phyloP scores from a whole-genome alignment of 2,113 vertebrate genomes.

The Collichthys lucidus region DNA sequence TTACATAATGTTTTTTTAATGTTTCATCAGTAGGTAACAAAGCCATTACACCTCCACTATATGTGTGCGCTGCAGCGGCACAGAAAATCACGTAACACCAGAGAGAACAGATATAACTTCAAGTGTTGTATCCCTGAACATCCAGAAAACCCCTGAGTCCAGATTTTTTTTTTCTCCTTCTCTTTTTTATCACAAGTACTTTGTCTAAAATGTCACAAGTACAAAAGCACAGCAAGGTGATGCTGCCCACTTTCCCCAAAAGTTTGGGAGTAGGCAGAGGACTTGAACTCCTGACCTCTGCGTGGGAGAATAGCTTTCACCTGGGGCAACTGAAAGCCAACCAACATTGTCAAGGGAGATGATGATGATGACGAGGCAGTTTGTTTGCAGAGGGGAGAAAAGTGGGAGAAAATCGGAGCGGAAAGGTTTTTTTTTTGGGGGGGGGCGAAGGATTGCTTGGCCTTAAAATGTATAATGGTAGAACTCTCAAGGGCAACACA shows the following conservation, averaged over 20 bases:
- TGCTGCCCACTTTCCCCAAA: slow-evolving; percentile 48
- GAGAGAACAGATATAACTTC: slow-evolving; percentile 38
- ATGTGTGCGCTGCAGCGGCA: slow-evolving; percentile 11
- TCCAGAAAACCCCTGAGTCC: slow-evolving; percentile 33
- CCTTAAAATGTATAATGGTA: slow-evolving; percentile 43
- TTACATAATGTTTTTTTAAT: not conserved
- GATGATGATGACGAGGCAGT: slow-evolving; percentile 66
- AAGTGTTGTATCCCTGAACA: slow-evolving; percentile 32
- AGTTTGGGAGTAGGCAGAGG: slow-evolving; percentile 44
- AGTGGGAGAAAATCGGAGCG: slow-evolving; percentile 17
- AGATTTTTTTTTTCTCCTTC: not conserved
- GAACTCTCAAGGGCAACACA: slow-evolving; percentile 43
- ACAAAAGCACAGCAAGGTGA: slow-evolving; percentile 56
- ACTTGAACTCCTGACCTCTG: slow-evolving; percentile 56
- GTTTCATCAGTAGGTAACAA: not conserved
- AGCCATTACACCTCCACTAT: slow-evolving; percentile 9
- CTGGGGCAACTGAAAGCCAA: slow-evolving; percentile 54
- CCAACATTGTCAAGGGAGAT: slow-evolving; percentile 59
- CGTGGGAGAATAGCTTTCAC: slow-evolving; percentile 60
- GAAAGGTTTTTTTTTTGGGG: not conserved
- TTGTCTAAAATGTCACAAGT: slow-evolving; percentile 56
- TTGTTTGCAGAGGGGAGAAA: slow-evolving; percentile 54
- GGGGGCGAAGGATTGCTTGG: slow-evolving; percentile 11
- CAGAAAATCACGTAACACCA: slow-evolving; percentile 39
- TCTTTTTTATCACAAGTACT: slow-evolving; percentile 25